Base-by-base conservation (phyloP, 1,140 invertebrate species). In the Brachionus asplanchnoidis region DNA sequence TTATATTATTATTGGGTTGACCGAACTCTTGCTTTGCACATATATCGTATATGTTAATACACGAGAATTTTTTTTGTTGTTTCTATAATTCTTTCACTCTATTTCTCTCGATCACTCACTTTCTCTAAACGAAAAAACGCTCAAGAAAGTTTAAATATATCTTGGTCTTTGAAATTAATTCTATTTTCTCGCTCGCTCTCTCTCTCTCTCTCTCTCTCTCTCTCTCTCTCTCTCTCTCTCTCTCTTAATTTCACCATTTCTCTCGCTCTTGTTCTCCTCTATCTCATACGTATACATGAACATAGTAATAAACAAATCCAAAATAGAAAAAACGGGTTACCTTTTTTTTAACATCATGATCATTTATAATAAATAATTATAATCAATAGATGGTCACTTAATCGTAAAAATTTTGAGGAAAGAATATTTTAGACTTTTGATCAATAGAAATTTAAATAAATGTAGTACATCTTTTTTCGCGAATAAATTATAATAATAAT, bases 1-100 rank as follows among this genome's bases (percentile, higher is more conserved):
- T 42, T 73, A 40, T 73, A 73, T 73, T 73, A 42, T 73, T 73
- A 42, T 73, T 36, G 68, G 68, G 68, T 73, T 73, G 68, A 73
- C 68, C 68, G 68, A 40, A 40, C 68, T 73, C 40, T 73, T 40
- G 40, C 28, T 42, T 73, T 36, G n/a, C n/a, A 42, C 7, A 73
- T 23, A 73, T 73, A 40, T 73, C 40, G 12, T 73, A 73, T 73
- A 73, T 73, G 68, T 73, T 73, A 73, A 73, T 73, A 73, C 68
- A 73, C 32, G 68, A 73, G 68, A 73, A 73, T 73, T 73, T 40
- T 20, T 73, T 42, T 28, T 28, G 2, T 28, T 28, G 26, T 28
- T 36, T 36, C 32, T 28, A 23, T 44, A 17, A 42, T 42, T 73
- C 40, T 73, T 68, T 68, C 66, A 32, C 66, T 68, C 66, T 68